A percentile compares a stretch with the other conserved stretches of the same genome.
phyloP scores from a whole-genome alignment of 2,888 invertebrate genomes.

The Metacarcinus magister region DNA sequence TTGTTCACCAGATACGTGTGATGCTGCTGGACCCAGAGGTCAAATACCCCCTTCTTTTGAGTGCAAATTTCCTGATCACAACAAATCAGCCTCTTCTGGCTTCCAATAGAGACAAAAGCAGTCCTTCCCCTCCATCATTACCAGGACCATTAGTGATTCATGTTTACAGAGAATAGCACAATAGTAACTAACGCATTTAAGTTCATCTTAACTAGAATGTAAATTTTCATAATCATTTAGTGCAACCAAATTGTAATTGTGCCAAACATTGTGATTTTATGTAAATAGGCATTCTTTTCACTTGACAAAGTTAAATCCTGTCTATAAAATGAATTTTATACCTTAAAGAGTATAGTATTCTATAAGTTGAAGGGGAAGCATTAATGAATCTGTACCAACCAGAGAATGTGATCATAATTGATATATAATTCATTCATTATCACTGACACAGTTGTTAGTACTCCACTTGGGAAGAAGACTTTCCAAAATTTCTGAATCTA shows the following conservation, averaged over 20 bases:
- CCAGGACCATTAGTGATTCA: not conserved
- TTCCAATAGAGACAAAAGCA: not conserved
- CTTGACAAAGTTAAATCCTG: not conserved
- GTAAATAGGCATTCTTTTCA: not conserved
- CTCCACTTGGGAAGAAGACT: too few relatives aligned
- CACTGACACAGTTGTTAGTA: too few relatives aligned
- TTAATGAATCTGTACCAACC: not conserved
- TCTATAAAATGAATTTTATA: not conserved
- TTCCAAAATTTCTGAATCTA: too few relatives aligned
- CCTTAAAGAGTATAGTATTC: not conserved
- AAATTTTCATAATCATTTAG: not conserved
- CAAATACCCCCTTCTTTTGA: conserved; percentile 80
- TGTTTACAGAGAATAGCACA: conserved; percentile 21
- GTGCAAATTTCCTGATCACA: conserved; percentile 81
- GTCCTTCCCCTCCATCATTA: not conserved
- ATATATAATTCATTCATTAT: too few relatives aligned
- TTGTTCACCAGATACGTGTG: conserved; percentile 69
- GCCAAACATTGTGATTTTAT: not conserved
- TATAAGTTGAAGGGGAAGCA: not conserved
- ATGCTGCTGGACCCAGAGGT: conserved; percentile 78
- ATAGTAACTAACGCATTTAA: not conserved
- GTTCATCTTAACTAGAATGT: not conserved
- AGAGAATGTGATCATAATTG: not conserved
- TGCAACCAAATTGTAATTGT: not conserved
- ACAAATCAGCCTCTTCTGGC: conserved; percentile 73